Conservation (phyloP, 2,888 invertebrate genomes). For the Anorthoa munda region DNA sequence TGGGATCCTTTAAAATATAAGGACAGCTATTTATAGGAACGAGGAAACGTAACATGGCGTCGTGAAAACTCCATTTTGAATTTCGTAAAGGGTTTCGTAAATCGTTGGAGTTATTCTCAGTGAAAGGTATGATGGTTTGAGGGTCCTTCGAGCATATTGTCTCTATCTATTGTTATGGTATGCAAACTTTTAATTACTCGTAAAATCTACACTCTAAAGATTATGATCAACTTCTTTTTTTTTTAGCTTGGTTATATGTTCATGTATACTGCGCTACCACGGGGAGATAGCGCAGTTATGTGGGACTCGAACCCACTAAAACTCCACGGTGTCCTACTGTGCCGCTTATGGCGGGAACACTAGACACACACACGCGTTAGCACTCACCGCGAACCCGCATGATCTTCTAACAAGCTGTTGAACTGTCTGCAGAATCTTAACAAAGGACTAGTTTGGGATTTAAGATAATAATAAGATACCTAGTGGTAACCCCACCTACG, state of each 20-base stretch:
- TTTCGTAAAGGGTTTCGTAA: slow-evolving; percentile 14
- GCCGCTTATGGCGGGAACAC: too few relatives aligned
- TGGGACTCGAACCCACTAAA: too few relatives aligned
- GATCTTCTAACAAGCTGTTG: too few relatives aligned
- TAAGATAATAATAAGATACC: too few relatives aligned
- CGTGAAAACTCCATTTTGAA: slow-evolving; percentile 1
- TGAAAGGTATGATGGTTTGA: neutral
- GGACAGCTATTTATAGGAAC: slow-evolving; percentile 38
- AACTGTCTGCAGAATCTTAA: neutral
- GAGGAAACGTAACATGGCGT: slow-evolving; percentile 20
- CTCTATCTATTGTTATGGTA: neutral
- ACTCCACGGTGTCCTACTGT: too few relatives aligned
- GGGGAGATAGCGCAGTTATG: too few relatives aligned
- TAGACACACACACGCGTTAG: too few relatives aligned
- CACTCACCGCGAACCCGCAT: too few relatives aligned
- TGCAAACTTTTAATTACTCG: neutral
- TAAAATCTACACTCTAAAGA: neutral
- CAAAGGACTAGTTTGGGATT: neutral
- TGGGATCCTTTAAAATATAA: slow-evolving; percentile 55
- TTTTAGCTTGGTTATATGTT: too few relatives aligned
- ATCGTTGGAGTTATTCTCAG: neutral
- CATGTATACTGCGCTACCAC: too few relatives aligned
- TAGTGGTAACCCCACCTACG: too few relatives aligned
- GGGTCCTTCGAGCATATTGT: neutral
- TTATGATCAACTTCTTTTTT: too few relatives aligned